Base-by-base conservation (phyloP, 2,113 vertebrate genomes). In the Columbina picui region DNA sequence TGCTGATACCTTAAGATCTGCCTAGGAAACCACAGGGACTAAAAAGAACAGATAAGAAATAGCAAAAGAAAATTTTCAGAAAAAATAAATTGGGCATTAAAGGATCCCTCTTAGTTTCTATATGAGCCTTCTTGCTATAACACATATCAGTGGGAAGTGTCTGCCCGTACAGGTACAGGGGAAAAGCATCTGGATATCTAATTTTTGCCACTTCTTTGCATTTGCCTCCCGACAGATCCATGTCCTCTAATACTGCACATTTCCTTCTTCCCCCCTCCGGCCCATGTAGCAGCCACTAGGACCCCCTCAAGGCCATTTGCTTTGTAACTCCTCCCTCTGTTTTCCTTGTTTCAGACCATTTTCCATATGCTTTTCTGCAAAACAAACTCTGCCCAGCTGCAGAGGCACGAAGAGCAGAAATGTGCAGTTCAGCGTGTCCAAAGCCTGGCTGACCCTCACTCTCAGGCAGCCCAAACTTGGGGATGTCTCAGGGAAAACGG, bases 1-100 rank as follows among this genome's bases (percentile, higher is more conserved):
- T 85, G 65, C 57, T 84, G 80, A 89, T 94, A 87, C 50, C 73
- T 85, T 87, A 79, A 89, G 81, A 85, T 91, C 36, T 91, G 69
- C 70, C 85, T 91, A 91, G 61, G 30, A 29, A 89, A 63, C 12
- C 53, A 49, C 30, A 32, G 30, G 65, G 21, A 91, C 49, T 75
- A 7, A 25, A 53, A 57, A 61, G 6, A 89, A 47, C 30, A 75
- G 52, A 25, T 59, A 22, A 89, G 19, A 84, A 59, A 6, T 16
- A 29, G 7, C 1, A 53, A 57, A 80, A n/a, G 25, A 34, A 26
- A 25, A 7, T 3, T 4, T 0, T 64, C 45, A 60, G 47, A 34
- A 71, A 45, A 92, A 45, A 80, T 2, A 73, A 83, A 83, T 19
- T 5, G 1, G 4, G 3, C 38, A 50, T 82, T 75, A 73, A 95